Evolutionary conservation across 1,140 invertebrate genomes (phyloP).

Genomic region (Drosophila punjabiensis): DNA sequence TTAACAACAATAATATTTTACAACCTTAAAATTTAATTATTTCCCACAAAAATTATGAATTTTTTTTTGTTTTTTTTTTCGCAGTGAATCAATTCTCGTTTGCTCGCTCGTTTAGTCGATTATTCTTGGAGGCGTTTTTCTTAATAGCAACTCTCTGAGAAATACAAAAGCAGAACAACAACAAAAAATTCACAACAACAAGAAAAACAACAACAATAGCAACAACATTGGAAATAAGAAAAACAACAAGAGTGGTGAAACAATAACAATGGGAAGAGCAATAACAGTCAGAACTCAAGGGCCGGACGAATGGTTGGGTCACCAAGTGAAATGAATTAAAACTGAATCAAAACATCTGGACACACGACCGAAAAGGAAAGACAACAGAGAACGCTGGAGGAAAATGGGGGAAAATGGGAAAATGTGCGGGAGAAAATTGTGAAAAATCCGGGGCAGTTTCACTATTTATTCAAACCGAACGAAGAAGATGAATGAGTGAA

Average conservation of each 20-base stretch:
- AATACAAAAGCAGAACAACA: constrained; percentile 44
- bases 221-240: constrained; percentile 5
- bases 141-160: constrained; percentile 72
- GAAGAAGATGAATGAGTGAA: constrained; percentile 20
- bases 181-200: constrained; percentile 36
- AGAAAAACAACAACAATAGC: constrained; percentile 15
- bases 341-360: constrained; percentile 83
- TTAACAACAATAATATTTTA: background rate
- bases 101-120: constrained; percentile 79
- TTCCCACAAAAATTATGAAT: background rate
- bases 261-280: constrained; percentile 54
- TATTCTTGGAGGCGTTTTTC: constrained; percentile 82
- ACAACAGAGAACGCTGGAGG: constrained; percentile 49
- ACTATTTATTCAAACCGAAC: constrained; percentile 47
- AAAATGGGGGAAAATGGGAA: constrained; percentile 1
- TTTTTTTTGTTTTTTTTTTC: background rate
- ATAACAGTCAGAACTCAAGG: constrained; percentile 58
- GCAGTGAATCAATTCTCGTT: constrained; percentile 65
- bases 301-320: constrained; percentile 41
- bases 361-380: constrained; percentile 56
- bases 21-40: background rate
- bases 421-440: background rate
- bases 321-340: constrained; percentile 80
- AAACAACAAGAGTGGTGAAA: constrained; percentile 44
- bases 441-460: constrained; percentile 14